These are phyloP conservation scores for Ostrea edulis DNA, from an alignment of 1,140 invertebrate genomes.

Conservation along the genomic window DNA sequence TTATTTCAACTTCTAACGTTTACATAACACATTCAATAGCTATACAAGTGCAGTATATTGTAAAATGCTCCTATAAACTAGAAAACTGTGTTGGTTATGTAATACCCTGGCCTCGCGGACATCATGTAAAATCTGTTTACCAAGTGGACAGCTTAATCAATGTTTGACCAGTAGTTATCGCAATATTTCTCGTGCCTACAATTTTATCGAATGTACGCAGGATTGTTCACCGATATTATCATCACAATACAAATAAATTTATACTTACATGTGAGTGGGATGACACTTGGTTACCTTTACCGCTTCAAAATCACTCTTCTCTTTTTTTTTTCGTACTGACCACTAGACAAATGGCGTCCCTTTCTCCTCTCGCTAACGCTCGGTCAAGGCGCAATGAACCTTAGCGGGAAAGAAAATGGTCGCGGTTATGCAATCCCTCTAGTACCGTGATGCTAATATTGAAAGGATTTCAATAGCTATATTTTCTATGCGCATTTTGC, in stretches of 20 bases:
- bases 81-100: conserved; percentile 9
- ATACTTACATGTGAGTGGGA: conserved; percentile 6
- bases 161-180: conserved; percentile 32
- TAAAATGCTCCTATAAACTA: neutral
- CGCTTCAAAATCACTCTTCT: conserved; percentile 1
- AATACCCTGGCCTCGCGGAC: neutral
- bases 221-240: conserved; percentile 4
- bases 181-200: neutral
- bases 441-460: conserved; percentile 37
- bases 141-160: neutral
- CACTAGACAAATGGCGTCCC: conserved; percentile 16
- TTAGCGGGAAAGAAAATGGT: conserved; percentile 36
- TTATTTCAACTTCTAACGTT: neutral
- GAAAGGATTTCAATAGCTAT: conserved; percentile 37
- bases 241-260: conserved; percentile 28
- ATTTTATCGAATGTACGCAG: neutral
- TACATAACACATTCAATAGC: no score
- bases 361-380: neutral
- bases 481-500: conserved; percentile 38
- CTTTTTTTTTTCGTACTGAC: neutral
- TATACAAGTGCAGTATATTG: neutral
- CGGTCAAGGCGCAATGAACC: conserved; percentile 23
- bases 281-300: neutral
- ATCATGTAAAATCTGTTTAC: neutral
- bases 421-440: conserved; percentile 1